Evolutionary conservation across 2,113 vertebrate species (phyloP).

Genomic region (Orcinus orca): DNA sequence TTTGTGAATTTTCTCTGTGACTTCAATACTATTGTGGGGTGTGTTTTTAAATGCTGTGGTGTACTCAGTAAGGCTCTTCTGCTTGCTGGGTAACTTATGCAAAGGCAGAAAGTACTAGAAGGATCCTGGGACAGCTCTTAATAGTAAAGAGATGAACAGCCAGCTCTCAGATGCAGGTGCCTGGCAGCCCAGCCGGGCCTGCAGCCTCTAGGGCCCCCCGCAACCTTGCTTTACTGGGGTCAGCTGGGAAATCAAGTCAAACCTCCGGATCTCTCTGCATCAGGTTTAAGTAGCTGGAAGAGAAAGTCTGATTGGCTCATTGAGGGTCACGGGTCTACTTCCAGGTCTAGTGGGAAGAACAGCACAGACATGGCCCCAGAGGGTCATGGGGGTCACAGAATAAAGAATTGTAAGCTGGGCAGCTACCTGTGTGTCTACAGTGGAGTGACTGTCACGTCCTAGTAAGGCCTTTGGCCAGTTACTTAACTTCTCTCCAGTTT

Average conservation of each 20-base stretch:
- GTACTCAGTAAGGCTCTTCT: not conserved
- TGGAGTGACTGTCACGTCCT: not conserved
- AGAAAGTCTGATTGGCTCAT: not conserved
- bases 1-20: not conserved
- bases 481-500: not conserved
- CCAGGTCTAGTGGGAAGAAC: not conserved
- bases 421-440: not conserved
- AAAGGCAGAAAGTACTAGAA: not conserved
- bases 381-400: not conserved
- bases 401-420: not conserved
- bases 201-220: too few relatives aligned
- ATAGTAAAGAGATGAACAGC: not conserved
- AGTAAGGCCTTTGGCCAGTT: not conserved
- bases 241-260: not conserved
- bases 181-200: too few relatives aligned
- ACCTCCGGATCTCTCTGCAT: not conserved
- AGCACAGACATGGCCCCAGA: not conserved
- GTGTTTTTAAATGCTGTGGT: not conserved
- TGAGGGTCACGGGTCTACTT: not conserved
- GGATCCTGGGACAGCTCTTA: too few relatives aligned
- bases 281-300: not conserved
- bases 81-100: not conserved
- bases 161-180: accelerated
- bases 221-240: accelerated
- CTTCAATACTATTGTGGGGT: not conserved